Evolutionary conservation across 2,113 vertebrate species (phyloP).

Genomic region (Melozone crissalis): DNA sequence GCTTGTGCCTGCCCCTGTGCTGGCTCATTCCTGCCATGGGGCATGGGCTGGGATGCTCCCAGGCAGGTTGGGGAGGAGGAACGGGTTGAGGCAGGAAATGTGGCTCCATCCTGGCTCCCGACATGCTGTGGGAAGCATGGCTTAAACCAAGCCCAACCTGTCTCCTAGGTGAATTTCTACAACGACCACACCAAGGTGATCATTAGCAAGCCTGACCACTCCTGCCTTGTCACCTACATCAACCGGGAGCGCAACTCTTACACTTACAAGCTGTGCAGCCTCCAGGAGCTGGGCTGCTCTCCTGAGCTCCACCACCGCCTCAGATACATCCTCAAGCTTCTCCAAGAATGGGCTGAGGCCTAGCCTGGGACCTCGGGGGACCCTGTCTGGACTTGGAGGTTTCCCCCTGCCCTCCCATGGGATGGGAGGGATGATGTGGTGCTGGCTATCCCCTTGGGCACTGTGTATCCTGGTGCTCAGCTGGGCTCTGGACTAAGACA

Average conservation of each 20-base stretch:
- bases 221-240: conserved; percentile 93
- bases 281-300: conserved; percentile 88
- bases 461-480: background rate
- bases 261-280: conserved; percentile 88
- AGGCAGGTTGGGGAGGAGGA: conserved; percentile 15
- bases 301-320: conserved; percentile 87
- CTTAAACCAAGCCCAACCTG: conserved; percentile 2
- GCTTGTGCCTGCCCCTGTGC: background rate
- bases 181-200: conserved; percentile 96
- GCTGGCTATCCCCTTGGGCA: conserved; percentile 24
- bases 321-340: conserved; percentile 86
- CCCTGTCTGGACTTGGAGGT: background rate
- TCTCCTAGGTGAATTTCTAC: conserved; percentile 93
- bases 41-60: background rate
- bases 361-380: conserved; percentile 46
- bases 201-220: conserved; percentile 88
- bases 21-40: background rate
- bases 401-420: background rate
- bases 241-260: conserved; percentile 88
- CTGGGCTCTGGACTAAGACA: conserved; percentile 22
- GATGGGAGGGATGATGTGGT: conserved; percentile 44
- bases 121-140: background rate
- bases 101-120: background rate
- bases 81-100: conserved; percentile 29
- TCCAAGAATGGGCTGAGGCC: conserved; percentile 84